Base-by-base conservation (phyloP, 2,888 invertebrate species). In the Nomada hirtipes region DNA sequence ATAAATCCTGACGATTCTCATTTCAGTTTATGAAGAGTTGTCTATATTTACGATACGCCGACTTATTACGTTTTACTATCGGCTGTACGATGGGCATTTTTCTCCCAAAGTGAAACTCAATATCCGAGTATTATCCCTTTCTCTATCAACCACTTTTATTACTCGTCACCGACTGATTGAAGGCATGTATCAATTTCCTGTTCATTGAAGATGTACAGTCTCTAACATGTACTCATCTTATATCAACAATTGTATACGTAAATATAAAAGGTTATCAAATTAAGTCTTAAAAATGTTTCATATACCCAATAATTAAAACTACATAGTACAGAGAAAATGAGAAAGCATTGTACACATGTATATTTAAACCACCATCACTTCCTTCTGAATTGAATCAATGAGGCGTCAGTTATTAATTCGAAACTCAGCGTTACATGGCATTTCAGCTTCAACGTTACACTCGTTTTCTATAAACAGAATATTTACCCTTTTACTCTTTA, bases 1-100 rank as follows among this genome's bases (percentile, higher is more conserved):
- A 77, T 73, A 73, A 73, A 73, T 42, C 69, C 64, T 53, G 55
- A 76, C 50, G 55, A 71, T 70, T 36, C 67, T 72, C 64, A 75
- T 77, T 61, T 61, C 57, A 55, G 57, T 64, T 77, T 77, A 55
- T 74, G 61, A 76, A 57, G 60, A 60, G 36, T 47, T 52, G 57
- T 72, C 75, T 53, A 60, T 76, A 78, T 84, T 85, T 85, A 78
- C 63, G 72, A 78, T 75, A 53, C 76, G 50, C 29, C 50, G 23
- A 69, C 78, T 73, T 85, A 85, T 85, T 78, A 81, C 63, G 70
- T 79, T 76, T 85, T 57, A 85, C 67, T 64, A 18, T 74, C 76
- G 67, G 52, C 65, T 44, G 70, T 61, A 68, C 50, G 67, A 73
- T 65, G 63, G 64, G 20, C 59, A 79, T 79, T 84, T 84, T 65